phyloP scores from a whole-genome alignment of 2,888 invertebrate species.

The Rotaria sp. region DNA sequence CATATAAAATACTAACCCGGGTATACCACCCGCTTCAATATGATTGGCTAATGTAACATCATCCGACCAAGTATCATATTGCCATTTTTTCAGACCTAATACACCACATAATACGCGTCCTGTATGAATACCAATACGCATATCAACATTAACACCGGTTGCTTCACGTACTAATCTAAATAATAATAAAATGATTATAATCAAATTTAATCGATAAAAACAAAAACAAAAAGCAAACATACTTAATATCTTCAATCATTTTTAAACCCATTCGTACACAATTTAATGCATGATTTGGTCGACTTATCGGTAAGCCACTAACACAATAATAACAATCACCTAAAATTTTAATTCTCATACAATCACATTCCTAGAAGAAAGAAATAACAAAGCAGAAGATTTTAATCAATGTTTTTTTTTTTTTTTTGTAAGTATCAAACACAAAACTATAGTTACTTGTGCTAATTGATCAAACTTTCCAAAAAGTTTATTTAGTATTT shows the following conservation, averaged over 20 bases:
- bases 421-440: too few relatives aligned
- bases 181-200: slow-evolving; percentile 42
- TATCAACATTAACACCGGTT: slow-evolving; percentile 90
- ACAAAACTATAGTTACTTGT: slow-evolving; percentile 62
- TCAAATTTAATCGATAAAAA: not conserved
- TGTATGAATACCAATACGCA: slow-evolving; percentile 94
- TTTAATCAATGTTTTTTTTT: not conserved
- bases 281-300: slow-evolving; percentile 57
- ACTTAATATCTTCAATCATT: slow-evolving; percentile 58
- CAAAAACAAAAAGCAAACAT: slow-evolving; percentile 43
- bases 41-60: slow-evolving; percentile 94
- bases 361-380: slow-evolving; percentile 55
- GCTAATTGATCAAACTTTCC: slow-evolving; percentile 94
- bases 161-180: slow-evolving; percentile 83
- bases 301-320: slow-evolving; percentile 55
- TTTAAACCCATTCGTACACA: slow-evolving; percentile 58
- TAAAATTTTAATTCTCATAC: slow-evolving; percentile 57
- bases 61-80: slow-evolving; percentile 91
- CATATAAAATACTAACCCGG: slow-evolving; percentile 66
- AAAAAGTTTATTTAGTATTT: slow-evolving; percentile 88
- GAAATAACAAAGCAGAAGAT: slow-evolving; percentile 27
- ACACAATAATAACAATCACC: slow-evolving; percentile 59
- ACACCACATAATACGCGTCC: slow-evolving; percentile 93
- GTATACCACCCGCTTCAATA: slow-evolving; percentile 91
- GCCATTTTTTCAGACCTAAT: slow-evolving; percentile 88